These are phyloP conservation scores for Cyaniris semiargus DNA, from an alignment of 2,888 invertebrate genomes.

Conservation along the genomic window DNA sequence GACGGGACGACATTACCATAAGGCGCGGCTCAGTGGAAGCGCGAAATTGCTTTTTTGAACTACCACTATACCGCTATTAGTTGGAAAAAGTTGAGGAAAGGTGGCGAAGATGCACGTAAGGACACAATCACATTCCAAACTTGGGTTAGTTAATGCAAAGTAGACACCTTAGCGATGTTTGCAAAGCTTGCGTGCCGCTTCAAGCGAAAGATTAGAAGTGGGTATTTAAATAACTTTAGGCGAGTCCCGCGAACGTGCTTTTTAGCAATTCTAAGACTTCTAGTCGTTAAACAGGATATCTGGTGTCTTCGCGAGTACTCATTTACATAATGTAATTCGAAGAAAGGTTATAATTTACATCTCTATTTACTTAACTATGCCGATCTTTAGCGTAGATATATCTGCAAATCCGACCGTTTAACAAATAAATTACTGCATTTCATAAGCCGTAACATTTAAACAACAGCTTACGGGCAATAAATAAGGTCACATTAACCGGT, in stretches of 20 bases:
- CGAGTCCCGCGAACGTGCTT: conserved; percentile 61
- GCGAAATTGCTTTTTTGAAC: conserved; percentile 78
- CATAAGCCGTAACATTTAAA: background rate
- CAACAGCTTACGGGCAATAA: conserved; percentile 23
- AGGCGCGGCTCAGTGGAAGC: conserved; percentile 62
- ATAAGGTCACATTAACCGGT: conserved; percentile 32
- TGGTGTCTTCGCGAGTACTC: conserved; percentile 43
- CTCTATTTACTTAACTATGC: conserved; percentile 1
- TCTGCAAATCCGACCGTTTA: background rate
- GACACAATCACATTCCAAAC: conserved; percentile 61
- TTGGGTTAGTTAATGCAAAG: conserved; percentile 53
- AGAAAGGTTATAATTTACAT: conserved; percentile 10
- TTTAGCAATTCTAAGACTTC: conserved; percentile 67
- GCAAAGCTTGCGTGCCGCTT: conserved; percentile 57
- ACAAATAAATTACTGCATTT: background rate
- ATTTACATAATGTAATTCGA: conserved; percentile 29
- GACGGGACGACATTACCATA: conserved; percentile 71
- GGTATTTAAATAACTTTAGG: conserved; percentile 62
- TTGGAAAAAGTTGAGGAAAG: conserved; percentile 72
- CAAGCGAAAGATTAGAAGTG: conserved; percentile 63
- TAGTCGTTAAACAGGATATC: conserved; percentile 54
- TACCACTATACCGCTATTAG: conserved; percentile 68
- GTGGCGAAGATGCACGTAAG: conserved; percentile 52
- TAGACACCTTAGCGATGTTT: conserved; percentile 54
- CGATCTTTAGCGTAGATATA: background rate